Percentiles rank a stretch among this genome's conserved stretches.
These are phyloP conservation scores for Ganaspis sp. DNA, from an alignment of 1,140 invertebrate genomes.

Conservation along the genomic window DNA sequence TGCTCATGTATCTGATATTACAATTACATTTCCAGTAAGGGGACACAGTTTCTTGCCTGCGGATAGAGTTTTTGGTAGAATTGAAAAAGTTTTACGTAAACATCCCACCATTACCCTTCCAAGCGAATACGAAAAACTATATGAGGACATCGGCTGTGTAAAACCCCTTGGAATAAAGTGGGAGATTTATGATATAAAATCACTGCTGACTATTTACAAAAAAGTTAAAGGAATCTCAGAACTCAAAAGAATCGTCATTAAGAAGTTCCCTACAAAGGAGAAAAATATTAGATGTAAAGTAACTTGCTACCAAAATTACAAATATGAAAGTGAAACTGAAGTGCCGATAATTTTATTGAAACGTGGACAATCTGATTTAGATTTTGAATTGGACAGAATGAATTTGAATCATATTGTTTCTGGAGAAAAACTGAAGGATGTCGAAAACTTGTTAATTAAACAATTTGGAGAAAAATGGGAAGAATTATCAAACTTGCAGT, in stretches of 20 bases:
- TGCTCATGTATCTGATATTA: constrained; percentile 46
- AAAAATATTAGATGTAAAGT: background rate
- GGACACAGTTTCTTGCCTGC: constrained; percentile 61
- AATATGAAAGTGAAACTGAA: background rate
- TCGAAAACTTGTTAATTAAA: too few species aligned
- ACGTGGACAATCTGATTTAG: background rate
- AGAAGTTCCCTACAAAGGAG: background rate
- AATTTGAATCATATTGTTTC: too few species aligned
- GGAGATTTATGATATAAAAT: background rate
- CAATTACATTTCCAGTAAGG: constrained; percentile 56
- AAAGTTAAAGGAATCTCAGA: background rate
- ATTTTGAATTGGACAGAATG: background rate
- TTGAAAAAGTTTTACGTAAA: constrained; percentile 57
- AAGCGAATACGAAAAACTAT: background rate
- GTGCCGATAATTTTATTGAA: background rate
- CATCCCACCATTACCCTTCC: constrained; percentile 39
- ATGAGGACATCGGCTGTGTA: background rate
- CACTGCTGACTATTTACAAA: background rate
- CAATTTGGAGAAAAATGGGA: too few species aligned
- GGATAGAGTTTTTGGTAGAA: constrained; percentile 58
- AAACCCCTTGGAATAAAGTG: background rate
- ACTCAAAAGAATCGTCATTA: background rate
- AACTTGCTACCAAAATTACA: background rate
- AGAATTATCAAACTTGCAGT: too few species aligned
- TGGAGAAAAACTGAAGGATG: too few species aligned